Conservation (phyloP, 2,113 vertebrate genomes). For the Scomber scombrus region DNA sequence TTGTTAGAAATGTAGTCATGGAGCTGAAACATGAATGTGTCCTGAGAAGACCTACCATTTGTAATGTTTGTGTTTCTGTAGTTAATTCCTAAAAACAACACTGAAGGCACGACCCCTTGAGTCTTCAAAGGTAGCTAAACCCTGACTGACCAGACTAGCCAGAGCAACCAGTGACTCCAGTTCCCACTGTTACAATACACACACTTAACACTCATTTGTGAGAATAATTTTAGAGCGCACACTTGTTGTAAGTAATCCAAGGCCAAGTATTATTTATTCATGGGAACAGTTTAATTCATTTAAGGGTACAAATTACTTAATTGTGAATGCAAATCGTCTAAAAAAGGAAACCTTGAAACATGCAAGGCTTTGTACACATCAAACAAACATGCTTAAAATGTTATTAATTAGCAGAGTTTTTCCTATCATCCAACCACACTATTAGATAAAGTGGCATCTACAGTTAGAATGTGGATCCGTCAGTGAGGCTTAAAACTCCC, state of each 20-base stretch:
- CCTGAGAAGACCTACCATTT: background rate
- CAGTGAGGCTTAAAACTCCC: background rate
- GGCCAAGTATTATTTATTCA: background rate
- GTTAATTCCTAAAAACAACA: background rate
- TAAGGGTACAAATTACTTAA: background rate
- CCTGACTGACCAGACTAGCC: background rate
- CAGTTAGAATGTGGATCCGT: background rate
- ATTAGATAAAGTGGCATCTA: too few relatives aligned
- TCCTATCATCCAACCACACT: background rate
- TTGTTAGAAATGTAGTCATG: too few relatives aligned
- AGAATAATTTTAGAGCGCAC: too few relatives aligned
- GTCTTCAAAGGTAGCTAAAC: background rate
- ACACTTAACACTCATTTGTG: background rate
- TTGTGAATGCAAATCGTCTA: background rate
- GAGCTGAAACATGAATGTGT: background rate
- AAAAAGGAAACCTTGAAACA: background rate
- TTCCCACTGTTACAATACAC: background rate
- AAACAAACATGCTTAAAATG: background rate
- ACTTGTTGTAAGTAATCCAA: background rate
- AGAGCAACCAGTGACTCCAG: conserved; percentile 15
- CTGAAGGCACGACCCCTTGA: background rate
- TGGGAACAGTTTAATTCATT: background rate
- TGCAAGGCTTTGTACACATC: background rate
- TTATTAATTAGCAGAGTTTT: background rate
- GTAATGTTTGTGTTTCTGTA: background rate